Conservation (phyloP, 2,113 vertebrate genomes). For the Lophotis ruficrista region DNA sequence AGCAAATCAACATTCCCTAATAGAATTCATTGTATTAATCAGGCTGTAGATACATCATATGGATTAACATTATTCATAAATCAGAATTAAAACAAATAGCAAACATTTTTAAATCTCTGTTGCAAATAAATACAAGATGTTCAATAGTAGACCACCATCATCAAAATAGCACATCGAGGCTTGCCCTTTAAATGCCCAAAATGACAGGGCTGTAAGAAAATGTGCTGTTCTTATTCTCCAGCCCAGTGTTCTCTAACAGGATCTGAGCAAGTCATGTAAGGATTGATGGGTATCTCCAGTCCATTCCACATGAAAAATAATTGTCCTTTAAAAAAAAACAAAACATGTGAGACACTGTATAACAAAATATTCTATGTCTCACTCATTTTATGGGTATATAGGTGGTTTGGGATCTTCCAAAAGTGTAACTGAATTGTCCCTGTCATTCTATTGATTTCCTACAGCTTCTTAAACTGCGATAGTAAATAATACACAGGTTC, state of each 20-base stretch:
- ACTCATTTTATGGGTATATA: not conserved
- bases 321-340: not conserved
- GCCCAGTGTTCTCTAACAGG: not conserved
- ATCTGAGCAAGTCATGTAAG: not conserved
- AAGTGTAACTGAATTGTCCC: not conserved
- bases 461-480: not conserved
- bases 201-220: not conserved
- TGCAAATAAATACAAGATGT: not conserved
- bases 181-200: not conserved
- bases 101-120: not conserved
- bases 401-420: not conserved
- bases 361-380: not conserved
- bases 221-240: not conserved
- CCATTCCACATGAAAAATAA: not conserved
- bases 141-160: not conserved
- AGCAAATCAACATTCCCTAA: not conserved
- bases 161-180: not conserved
- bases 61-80: not conserved
- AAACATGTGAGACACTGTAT: not conserved
- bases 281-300: not conserved
- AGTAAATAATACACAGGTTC: not conserved
- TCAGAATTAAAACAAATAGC: not conserved
- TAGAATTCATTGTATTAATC: not conserved
- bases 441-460: not conserved
- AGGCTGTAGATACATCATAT: not conserved